These are phyloP conservation scores for Ardeotis arabs DNA, from an alignment of 2,113 vertebrate species.

Conservation along the genomic window DNA sequence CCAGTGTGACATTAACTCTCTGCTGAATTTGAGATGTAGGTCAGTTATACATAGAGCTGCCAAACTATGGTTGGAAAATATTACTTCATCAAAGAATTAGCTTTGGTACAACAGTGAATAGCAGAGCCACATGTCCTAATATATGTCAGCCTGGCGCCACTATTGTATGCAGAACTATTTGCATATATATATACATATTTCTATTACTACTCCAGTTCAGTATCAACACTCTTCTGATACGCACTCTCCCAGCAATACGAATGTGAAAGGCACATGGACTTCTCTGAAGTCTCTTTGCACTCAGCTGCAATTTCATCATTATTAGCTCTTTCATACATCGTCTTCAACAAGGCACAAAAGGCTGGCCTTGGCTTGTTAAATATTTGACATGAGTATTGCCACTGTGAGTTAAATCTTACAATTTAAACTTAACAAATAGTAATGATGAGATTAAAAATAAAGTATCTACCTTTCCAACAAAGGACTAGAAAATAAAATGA, in stretches of 20 bases:
- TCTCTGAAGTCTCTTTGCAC: slow-evolving; percentile 17
- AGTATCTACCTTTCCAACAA: background rate
- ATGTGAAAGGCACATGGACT: slow-evolving; percentile 4
- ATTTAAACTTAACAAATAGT: background rate
- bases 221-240: slow-evolving; percentile 4
- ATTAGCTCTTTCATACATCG: background rate
- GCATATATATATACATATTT: background rate
- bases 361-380: background rate
- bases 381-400: background rate
- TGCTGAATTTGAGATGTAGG: slow-evolving; percentile 52
- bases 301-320: background rate
- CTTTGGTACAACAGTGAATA: slow-evolving; percentile 38
- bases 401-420: background rate
- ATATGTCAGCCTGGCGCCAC: slow-evolving; percentile 60
- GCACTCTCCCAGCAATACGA: background rate
- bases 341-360: background rate
- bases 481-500: background rate
- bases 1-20: slow-evolving; percentile 60
- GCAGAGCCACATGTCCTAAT: slow-evolving; percentile 48
- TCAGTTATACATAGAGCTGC: slow-evolving; percentile 34
- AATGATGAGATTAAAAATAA: background rate
- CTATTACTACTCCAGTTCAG: slow-evolving; percentile 28
- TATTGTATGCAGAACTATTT: slow-evolving; percentile 45
- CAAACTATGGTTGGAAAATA: slow-evolving; percentile 62
- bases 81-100: slow-evolving; percentile 69